Evolutionary conservation across 2,797 vertebrate species (phyloP), one percentile per base, ranked within the genome.

Genomic region (Anabacerthia variegaticeps): DNA sequence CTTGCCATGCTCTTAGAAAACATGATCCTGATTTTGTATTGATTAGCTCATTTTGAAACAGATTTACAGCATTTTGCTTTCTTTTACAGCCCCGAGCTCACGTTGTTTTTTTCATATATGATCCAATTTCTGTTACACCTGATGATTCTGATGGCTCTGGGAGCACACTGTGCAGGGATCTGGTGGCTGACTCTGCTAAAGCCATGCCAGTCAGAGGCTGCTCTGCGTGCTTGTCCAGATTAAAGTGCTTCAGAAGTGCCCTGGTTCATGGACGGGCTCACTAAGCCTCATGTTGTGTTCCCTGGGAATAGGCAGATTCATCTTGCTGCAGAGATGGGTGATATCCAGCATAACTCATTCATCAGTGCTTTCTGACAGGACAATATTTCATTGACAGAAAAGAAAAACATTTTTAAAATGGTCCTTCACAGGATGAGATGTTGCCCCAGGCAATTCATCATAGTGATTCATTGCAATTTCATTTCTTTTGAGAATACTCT

Each of bases 361-460:
- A 76, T 94, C 89, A 85, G 14, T 2, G 4, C 52, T 67, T 85
- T 66, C 82, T 85, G 76, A 71, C 3, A 4, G 55, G 55, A 85
- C 23, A 55, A 30, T 85, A 72, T 81, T 77, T 91, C 69, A 85
- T 12, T 43, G 73, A 54, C 2, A 1, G 59, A 78, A 84, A 86
- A 75, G 58, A 73, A 89, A 44, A 92, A 26, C 22, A 43, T 74
- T 80, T 89, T 81, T 8, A 2, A 79, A 92, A 22, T 8, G 68
- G 30, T 71, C 75, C 65, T 83, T 83, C 93, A 81, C 46, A 58
- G 43, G 63, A 77, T 66, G 79, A 94, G 93, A 51, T 68, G 39
- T 61, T 85, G n/a, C 34, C 34, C 13, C 32, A 46, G 80, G 76
- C 15, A 59, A 8, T 86, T 93, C 30, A 54, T 94, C 92, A 69